Percentiles rank a stretch among this genome's conserved stretches.
phyloP scores from a whole-genome alignment of 2,797 vertebrate genomes.

The Amphiprion clarkii region DNA sequence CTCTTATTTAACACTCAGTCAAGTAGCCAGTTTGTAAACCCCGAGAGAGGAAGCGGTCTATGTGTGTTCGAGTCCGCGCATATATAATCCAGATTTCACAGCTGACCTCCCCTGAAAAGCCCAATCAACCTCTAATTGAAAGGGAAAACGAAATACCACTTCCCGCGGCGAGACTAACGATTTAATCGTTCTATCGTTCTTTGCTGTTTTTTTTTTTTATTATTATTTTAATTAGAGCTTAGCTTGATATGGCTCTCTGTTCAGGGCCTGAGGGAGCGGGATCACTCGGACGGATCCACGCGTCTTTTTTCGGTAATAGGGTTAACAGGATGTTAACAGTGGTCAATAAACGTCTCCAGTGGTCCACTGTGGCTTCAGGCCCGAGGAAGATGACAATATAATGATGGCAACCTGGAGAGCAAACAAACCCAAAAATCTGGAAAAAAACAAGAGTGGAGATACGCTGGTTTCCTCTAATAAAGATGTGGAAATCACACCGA shows the following conservation, averaged over 20 bases:
- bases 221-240: conserved; percentile 92
- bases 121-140: conserved; percentile 99
- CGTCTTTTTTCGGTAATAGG: conserved; percentile 87
- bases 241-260: conserved; percentile 86
- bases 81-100: conserved; percentile 99
- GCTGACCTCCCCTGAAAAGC: conserved; percentile 99
- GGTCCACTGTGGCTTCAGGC: conserved; percentile 54
- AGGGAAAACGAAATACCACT: conserved; percentile 96
- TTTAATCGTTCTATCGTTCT: conserved; percentile 97
- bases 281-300: conserved; percentile 92
- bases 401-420: conserved; percentile 27
- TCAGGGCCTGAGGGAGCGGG: conserved; percentile 91
- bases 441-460: neutral
- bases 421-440: neutral
- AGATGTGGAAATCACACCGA: neutral
- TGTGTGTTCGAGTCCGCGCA: conserved; percentile 79
- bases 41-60: conserved; percentile 19
- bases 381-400: conserved; percentile 49
- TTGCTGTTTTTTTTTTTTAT: conserved; percentile 82
- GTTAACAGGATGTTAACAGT: conserved; percentile 85
- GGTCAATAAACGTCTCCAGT: conserved; percentile 87
- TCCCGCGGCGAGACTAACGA: conserved; percentile 96
- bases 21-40: conserved; percentile 21
- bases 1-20: conserved; percentile 20
- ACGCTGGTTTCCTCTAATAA: neutral